phyloP scores from a whole-genome alignment of 2,888 invertebrate genomes.

The Troglohyphantes excavatus region DNA sequence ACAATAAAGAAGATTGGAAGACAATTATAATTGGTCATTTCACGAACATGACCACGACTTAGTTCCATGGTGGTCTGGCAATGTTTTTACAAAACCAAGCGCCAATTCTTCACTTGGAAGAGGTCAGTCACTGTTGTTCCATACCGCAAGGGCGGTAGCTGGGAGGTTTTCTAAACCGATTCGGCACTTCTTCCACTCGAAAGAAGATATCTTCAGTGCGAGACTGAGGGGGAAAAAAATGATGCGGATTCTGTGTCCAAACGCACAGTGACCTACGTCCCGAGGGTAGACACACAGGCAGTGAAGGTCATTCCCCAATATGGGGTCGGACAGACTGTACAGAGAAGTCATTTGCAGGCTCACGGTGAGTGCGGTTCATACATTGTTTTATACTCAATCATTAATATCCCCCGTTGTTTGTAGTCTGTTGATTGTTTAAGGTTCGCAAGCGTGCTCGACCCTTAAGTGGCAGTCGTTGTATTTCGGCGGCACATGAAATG shows the following conservation, averaged over 20 bases:
- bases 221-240: neutral
- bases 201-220: neutral
- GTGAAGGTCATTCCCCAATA: constrained; percentile 20
- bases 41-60: no score
- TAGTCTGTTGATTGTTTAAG: neutral
- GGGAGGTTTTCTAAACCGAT: no score
- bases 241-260: constrained; percentile 16
- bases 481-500: no score
- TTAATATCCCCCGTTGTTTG: neutral
- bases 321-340: constrained; percentile 77
- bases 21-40: no score
- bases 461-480: neutral
- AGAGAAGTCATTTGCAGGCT: constrained; percentile 74
- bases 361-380: constrained; percentile 58
- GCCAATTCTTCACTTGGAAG: no score
- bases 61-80: no score
- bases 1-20: no score
- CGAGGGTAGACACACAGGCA: constrained; percentile 27
- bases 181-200: neutral
- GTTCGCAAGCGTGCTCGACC: neutral
- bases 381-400: neutral
- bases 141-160: no score
- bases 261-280: constrained; percentile 72
- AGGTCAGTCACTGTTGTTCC: no score
- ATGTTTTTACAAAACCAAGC: no score